Conservation (phyloP, 2,797 vertebrate genomes). For the Nasua narica region DNA sequence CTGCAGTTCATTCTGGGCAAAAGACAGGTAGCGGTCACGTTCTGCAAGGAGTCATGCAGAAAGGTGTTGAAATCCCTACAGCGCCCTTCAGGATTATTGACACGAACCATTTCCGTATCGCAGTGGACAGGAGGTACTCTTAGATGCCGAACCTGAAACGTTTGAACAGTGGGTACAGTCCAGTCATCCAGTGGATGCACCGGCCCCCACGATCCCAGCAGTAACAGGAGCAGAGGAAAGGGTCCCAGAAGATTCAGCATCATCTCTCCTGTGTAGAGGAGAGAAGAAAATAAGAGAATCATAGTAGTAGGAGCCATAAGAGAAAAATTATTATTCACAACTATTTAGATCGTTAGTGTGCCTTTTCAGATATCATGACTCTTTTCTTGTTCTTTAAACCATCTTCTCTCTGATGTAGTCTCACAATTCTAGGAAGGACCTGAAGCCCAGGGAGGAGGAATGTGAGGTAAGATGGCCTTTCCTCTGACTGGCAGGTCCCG, state of each 20-base stretch:
- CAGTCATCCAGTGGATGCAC: background rate
- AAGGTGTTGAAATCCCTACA: conserved; percentile 59
- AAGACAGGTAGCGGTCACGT: background rate
- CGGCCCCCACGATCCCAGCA: background rate
- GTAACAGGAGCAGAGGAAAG: background rate
- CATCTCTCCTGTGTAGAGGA: background rate
- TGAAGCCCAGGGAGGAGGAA: background rate
- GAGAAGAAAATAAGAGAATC: background rate
- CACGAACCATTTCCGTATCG: too few relatives aligned
- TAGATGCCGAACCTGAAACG: conserved; percentile 68
- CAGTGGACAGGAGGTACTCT: too few relatives aligned
- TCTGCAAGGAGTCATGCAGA: background rate
- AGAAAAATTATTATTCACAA: background rate
- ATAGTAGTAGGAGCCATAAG: background rate
- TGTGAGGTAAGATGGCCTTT: background rate
- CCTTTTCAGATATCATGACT: background rate
- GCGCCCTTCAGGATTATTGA: too few relatives aligned
- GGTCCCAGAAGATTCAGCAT: background rate
- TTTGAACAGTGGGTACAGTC: background rate
- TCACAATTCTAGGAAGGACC: background rate
- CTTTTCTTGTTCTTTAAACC: background rate
- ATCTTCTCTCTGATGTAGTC: background rate
- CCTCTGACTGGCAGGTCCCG: background rate
- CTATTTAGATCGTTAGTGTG: background rate
- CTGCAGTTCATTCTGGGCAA: background rate